A percentile compares a stretch with the other conserved stretches of the same genome.
These are phyloP conservation scores for Erebia palarica DNA, from an alignment of 2,888 invertebrate genomes.

Conservation along the genomic window DNA sequence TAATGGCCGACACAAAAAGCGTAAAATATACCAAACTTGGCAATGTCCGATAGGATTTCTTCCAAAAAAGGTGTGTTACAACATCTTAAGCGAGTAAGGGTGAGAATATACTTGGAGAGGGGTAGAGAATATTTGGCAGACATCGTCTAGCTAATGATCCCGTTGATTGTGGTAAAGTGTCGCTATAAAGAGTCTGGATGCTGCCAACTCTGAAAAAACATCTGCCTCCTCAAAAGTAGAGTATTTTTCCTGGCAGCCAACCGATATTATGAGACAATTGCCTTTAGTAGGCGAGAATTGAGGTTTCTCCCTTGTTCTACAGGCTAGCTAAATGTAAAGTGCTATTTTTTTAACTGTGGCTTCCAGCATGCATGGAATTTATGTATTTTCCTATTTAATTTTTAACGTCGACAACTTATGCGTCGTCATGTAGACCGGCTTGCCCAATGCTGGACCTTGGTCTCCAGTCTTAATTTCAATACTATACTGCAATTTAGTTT, in stretches of 20 bases:
- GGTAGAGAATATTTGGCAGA: conserved; percentile 80
- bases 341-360: not conserved
- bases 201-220: conserved; percentile 80
- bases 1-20: conserved; percentile 39
- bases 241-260: conserved; percentile 76
- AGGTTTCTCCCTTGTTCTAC: conserved; percentile 59
- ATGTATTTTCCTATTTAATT: not conserved
- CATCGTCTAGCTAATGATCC: conserved; percentile 80
- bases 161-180: conserved; percentile 80
- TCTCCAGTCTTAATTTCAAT: too few relatives aligned
- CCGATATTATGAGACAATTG: conserved; percentile 76
- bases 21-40: conserved; percentile 71
- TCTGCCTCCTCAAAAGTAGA: conserved; percentile 71
- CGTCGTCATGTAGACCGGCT: too few relatives aligned
- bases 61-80: conserved; percentile 73
- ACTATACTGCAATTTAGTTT: too few relatives aligned
- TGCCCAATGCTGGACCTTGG: too few relatives aligned
- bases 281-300: conserved; percentile 70
- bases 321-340: conserved; percentile 8
- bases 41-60: conserved; percentile 55
- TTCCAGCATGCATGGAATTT: not conserved
- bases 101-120: conserved; percentile 68
- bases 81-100: conserved; percentile 69
- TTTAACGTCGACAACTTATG: too few relatives aligned
- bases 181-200: conserved; percentile 77